Conservation (phyloP, 2,797 vertebrate genomes). For the Malacoctenus gilli region DNA sequence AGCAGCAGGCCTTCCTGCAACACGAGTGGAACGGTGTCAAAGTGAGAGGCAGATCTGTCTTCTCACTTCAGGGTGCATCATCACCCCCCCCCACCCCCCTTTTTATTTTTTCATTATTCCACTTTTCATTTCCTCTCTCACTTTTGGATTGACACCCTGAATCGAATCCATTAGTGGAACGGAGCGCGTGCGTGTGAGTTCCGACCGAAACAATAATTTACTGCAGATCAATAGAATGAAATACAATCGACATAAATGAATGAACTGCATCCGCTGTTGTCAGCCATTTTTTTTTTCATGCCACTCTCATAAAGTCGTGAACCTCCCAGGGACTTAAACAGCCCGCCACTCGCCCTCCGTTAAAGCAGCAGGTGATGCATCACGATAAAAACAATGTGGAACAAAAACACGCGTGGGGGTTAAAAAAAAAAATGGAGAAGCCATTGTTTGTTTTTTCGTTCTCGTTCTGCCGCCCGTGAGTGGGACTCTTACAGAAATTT, state of each 20-base stretch:
- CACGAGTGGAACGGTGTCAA: conserved; percentile 23
- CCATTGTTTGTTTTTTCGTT: conserved; percentile 56
- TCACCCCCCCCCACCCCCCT: not conserved
- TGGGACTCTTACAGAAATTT: conserved; percentile 49
- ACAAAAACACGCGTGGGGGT: not conserved
- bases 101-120: conserved; percentile 3
- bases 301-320: not conserved
- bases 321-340: not conserved
- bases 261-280: not conserved
- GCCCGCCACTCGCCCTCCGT: too few relatives aligned
- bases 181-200: conserved; percentile 4
- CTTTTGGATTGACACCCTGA: not conserved
- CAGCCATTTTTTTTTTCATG: conserved; percentile 3
- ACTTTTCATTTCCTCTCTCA: not conserved
- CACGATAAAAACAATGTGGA: not conserved
- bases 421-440: conserved; percentile 4
- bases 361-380: too few relatives aligned
- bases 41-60: conserved; percentile 30
- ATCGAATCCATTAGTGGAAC: not conserved
- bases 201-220: conserved; percentile 3
- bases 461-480: conserved; percentile 31
- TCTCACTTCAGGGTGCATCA: conserved; percentile 34
- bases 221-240: conserved; percentile 11
- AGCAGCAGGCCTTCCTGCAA: conserved; percentile 43
- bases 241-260: conserved; percentile 12